Conservation (phyloP, 2,888 invertebrate genomes). For the Mesorhabditis spiculigera region DNA sequence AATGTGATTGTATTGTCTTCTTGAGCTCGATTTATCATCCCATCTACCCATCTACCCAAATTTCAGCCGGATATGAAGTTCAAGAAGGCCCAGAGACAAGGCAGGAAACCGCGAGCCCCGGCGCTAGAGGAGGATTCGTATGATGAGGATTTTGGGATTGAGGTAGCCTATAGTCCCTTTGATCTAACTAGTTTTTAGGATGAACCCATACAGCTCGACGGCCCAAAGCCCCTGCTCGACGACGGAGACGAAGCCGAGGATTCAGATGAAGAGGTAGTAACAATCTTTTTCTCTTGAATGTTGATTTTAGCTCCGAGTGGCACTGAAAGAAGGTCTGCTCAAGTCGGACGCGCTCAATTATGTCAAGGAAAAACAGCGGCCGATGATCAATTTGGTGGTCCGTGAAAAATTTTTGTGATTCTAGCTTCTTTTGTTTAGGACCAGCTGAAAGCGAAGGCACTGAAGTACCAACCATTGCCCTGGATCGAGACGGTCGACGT, state of each 20-base stretch:
- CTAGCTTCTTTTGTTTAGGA: constrained; percentile 14
- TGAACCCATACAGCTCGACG: no score
- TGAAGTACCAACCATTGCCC: constrained; percentile 21
- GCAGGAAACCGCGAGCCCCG: not conserved
- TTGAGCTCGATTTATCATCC: no score
- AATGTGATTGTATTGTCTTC: no score
- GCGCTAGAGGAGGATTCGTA: no score
- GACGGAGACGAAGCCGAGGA: not conserved
- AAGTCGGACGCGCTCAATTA: constrained; percentile 77
- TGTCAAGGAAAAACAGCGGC: constrained; percentile 64
- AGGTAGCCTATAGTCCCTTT: no score
- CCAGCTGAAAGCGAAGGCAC: constrained; percentile 39
- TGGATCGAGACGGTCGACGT: constrained; percentile 54
- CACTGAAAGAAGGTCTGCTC: constrained; percentile 78
- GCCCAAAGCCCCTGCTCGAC: not conserved
- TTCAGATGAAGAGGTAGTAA: not conserved
- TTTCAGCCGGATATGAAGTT: not conserved
- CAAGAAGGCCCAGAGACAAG: not conserved
- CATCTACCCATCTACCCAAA: no score
- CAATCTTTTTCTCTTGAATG: no score
- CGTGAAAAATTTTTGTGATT: constrained; percentile 57
- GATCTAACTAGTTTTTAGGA: no score
- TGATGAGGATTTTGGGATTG: no score
- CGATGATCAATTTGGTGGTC: constrained; percentile 74
- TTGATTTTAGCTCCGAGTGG: constrained; percentile 75